Conservation (phyloP, 2,113 vertebrate genomes). For the Puma concolor region DNA sequence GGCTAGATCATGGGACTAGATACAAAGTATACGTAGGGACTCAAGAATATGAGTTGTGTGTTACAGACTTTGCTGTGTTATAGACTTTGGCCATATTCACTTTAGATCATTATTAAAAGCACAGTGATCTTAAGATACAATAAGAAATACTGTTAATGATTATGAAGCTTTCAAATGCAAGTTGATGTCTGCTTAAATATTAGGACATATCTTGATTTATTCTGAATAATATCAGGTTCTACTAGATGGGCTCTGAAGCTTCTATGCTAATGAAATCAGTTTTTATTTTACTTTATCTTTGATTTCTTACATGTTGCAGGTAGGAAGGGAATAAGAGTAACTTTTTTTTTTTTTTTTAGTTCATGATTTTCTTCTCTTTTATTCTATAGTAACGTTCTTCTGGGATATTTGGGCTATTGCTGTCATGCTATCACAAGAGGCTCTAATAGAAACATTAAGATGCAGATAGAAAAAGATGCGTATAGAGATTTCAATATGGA, state of each 20-base stretch:
- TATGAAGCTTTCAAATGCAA: background rate
- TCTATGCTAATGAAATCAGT: background rate
- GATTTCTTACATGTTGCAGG: background rate
- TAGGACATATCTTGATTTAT: background rate
- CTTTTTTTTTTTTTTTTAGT: background rate
- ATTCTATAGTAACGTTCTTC: background rate
- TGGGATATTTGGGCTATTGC: background rate
- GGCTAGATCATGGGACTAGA: background rate
- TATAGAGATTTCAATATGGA: background rate
- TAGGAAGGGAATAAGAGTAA: background rate
- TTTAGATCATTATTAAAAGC: background rate
- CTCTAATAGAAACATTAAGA: background rate
- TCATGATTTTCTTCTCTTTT: background rate
- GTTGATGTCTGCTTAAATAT: background rate
- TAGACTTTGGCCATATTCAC: background rate
- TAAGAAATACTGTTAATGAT: background rate
- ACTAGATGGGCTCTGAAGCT: background rate
- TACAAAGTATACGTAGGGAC: background rate
- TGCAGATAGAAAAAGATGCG: background rate
- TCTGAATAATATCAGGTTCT: background rate
- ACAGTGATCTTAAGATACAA: background rate
- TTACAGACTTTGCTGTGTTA: background rate
- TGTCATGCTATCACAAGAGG: background rate
- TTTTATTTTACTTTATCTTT: constrained; percentile 35
- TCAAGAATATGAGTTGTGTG: background rate